A percentile compares a stretch with the other conserved stretches of the same genome.
phyloP scores from a whole-genome alignment of 2,888 invertebrate genomes.

The Vannuccia rotundouncinata region DNA sequence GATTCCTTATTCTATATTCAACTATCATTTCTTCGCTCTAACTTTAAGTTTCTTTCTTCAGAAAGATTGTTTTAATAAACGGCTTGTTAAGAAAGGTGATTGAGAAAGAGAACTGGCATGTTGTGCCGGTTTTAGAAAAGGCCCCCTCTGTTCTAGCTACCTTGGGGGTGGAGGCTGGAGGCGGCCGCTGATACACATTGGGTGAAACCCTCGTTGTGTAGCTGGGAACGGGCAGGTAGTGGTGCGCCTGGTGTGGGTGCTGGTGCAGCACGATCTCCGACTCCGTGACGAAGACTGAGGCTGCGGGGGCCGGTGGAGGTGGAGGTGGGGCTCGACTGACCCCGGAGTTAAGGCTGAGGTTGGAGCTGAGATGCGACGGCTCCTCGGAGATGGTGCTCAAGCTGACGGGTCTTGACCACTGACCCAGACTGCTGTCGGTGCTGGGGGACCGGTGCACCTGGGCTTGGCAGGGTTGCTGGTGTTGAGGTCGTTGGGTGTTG shows the following conservation, averaged over 20 bases:
- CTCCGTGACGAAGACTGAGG: background rate
- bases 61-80: too few species aligned
- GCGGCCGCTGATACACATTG: background rate
- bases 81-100: too few species aligned
- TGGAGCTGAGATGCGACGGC: constrained; percentile 2
- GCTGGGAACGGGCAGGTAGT: background rate
- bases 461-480: background rate
- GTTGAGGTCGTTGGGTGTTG: background rate
- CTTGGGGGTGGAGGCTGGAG: background rate
- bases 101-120: too few species aligned
- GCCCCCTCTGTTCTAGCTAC: background rate
- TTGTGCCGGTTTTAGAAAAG: too few species aligned
- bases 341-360: background rate
- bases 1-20: too few species aligned
- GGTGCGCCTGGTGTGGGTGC: background rate
- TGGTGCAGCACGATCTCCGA: background rate
- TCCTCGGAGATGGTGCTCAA: constrained; percentile 23
- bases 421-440: too few species aligned
- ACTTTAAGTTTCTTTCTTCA: too few species aligned
- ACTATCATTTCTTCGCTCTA: too few species aligned
- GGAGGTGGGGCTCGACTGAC: background rate
- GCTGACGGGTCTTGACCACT: too few species aligned
- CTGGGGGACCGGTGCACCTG: background rate
- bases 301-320: background rate
- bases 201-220: background rate